Conservation (phyloP, 2,113 vertebrate genomes). For the Glaucomys volans region DNA sequence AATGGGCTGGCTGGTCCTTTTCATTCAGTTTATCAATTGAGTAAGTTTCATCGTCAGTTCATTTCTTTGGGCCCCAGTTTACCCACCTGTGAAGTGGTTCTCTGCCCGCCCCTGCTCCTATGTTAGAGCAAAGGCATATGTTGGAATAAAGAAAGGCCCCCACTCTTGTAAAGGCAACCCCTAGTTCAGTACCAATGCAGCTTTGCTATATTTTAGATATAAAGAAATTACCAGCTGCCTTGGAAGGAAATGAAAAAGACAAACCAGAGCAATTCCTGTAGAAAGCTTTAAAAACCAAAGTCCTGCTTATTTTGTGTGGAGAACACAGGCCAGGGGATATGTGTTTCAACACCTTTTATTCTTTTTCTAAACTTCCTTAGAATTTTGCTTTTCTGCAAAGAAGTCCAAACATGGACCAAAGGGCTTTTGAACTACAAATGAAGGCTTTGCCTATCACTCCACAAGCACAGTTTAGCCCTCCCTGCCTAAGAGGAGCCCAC, state of each 20-base stretch:
- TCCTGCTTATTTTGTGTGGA: neutral
- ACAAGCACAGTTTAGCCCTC: neutral
- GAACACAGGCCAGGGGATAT: neutral
- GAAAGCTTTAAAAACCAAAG: constrained; percentile 53
- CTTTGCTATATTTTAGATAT: neutral
- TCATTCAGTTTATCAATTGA: neutral
- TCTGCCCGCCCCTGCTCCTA: neutral
- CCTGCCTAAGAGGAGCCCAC: neutral
- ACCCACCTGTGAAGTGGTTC: neutral
- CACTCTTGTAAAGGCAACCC: neutral
- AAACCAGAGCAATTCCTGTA: neutral
- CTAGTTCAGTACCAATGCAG: neutral
- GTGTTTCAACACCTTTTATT: neutral
- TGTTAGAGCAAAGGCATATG: neutral
- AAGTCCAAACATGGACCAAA: neutral
- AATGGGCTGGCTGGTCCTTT: neutral
- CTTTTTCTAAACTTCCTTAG: constrained; percentile 15
- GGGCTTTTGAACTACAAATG: constrained; percentile 15
- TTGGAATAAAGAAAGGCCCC: neutral
- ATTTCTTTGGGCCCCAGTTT: constrained; percentile 37
- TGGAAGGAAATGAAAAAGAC: constrained; percentile 34
- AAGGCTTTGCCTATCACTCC: neutral
- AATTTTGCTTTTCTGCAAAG: constrained; percentile 58
- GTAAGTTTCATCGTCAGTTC: neutral
- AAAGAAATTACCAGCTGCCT: neutral